Conservation (phyloP, 2,113 vertebrate genomes). For the Rhinopomastus cyanomelas region DNA sequence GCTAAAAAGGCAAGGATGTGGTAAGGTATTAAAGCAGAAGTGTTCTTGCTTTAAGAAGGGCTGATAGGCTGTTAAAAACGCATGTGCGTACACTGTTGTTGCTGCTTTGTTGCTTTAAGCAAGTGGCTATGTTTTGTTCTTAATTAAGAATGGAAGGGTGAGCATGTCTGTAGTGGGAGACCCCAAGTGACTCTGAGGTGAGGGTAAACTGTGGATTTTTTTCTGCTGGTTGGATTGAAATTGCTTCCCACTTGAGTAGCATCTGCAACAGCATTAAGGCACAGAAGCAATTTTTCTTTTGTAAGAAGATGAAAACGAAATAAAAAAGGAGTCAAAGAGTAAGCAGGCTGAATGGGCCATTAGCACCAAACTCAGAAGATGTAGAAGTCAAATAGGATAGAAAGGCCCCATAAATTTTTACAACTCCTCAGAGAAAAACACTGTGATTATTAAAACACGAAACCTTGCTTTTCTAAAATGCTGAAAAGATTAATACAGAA, state of each 20-base stretch:
- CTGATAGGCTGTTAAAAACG: not conserved
- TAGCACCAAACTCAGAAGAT: slow-evolving; percentile 67
- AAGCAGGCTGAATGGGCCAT: slow-evolving; percentile 59
- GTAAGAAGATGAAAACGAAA: slow-evolving; percentile 64
- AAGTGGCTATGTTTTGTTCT: not conserved
- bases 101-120: not conserved
- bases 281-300: slow-evolving; percentile 52
- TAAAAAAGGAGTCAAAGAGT: slow-evolving; percentile 49
- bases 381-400: slow-evolving; percentile 72
- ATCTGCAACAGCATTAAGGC: slow-evolving; percentile 22
- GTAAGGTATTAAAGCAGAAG: not conserved
- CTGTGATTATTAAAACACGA: slow-evolving; percentile 73
- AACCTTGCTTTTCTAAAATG: slow-evolving; percentile 68
- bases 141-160: slow-evolving; percentile 27
- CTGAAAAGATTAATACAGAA: slow-evolving; percentile 72
- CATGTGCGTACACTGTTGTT: not conserved
- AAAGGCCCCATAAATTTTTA: slow-evolving; percentile 73
- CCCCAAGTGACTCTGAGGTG: not conserved
- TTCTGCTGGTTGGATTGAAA: slow-evolving; percentile 22
- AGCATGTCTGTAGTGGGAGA: not conserved
- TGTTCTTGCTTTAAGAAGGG: rapidly evolving
- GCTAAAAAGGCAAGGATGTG: not conserved
- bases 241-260: slow-evolving; percentile 25
- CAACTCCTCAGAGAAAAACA: slow-evolving; percentile 63
- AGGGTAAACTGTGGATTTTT: not conserved